Evolutionary conservation across 2,888 invertebrate genomes (phyloP).

Genomic region (Camptogramma bilineatum): DNA sequence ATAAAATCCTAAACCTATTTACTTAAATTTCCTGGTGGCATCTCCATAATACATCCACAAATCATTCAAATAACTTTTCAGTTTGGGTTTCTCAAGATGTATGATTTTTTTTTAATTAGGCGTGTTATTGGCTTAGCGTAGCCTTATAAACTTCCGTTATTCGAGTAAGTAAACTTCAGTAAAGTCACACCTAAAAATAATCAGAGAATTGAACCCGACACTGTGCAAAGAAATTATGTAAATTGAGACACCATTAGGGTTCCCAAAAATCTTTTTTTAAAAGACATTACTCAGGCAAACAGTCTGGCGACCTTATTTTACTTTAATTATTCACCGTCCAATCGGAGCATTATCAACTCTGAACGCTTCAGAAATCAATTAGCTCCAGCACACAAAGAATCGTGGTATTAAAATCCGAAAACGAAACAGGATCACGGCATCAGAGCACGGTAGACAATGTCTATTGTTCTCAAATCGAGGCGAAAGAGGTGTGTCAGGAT

Average conservation of each 20-base stretch:
- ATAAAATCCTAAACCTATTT: no score
- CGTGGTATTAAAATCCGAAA: background rate
- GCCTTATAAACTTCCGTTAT: background rate
- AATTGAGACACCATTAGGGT: conserved; percentile 57
- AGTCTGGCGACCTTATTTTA: conserved; percentile 60
- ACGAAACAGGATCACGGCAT: background rate
- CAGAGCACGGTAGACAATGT: no score
- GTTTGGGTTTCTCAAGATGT: no score
- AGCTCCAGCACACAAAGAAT: conserved; percentile 55
- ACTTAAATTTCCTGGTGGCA: no score
- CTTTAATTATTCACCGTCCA: conserved; percentile 72
- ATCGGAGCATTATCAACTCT: conserved; percentile 59
- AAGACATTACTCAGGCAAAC: conserved; percentile 71
- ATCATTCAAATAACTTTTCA: no score
- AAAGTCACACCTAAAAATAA: conserved; percentile 39
- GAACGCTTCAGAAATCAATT: conserved; percentile 70
- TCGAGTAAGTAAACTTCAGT: background rate
- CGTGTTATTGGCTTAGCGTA: background rate
- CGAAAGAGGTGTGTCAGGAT: no score
- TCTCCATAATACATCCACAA: no score
- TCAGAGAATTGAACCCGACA: conserved; percentile 37
- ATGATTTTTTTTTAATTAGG: no score
- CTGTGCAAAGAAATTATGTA: conserved; percentile 54
- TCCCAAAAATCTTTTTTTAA: conserved; percentile 57
- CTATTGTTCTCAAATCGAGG: no score